phyloP scores from a whole-genome alignment of 2,888 invertebrate genomes.

The Amblyjoppa fuscipennis region DNA sequence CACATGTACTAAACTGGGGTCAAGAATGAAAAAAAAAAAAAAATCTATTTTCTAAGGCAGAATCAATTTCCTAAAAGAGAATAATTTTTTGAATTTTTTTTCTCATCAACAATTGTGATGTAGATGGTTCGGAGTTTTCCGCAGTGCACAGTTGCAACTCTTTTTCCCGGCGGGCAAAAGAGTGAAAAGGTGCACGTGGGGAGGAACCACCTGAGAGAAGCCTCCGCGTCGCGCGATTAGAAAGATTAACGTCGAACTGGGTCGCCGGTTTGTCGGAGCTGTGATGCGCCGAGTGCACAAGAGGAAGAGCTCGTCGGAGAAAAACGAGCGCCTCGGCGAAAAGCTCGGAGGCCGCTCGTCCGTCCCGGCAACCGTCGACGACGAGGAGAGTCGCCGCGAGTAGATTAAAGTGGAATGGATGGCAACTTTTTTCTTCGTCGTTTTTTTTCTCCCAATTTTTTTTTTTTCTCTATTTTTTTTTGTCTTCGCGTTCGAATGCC shows the following conservation, averaged over 20 bases:
- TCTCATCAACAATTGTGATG: too few species aligned
- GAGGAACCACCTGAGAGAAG: conserved; percentile 40
- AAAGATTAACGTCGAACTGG: conserved; percentile 64
- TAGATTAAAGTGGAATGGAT: conserved; percentile 58
- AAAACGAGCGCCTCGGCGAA: conserved; percentile 10
- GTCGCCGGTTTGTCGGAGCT: conserved; percentile 45
- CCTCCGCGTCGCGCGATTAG: conserved; percentile 50
- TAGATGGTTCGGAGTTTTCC: not conserved
- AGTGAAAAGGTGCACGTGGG: not conserved
- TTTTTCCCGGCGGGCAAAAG: conserved; percentile 6
- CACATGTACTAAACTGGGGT: too few species aligned
- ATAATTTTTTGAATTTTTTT: too few species aligned
- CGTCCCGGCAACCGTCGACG: conserved; percentile 14
- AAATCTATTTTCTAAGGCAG: too few species aligned
- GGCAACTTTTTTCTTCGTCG: not conserved
- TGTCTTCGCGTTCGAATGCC: not conserved
- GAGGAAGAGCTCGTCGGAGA: conserved; percentile 28
- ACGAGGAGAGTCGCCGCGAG: conserved; percentile 32
- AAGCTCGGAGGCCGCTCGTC: conserved; percentile 29
- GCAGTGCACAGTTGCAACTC: not conserved
- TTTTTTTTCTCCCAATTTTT: not conserved
- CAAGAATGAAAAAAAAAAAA: too few species aligned
- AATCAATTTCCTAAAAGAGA: too few species aligned
- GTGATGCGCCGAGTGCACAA: conserved; percentile 40
- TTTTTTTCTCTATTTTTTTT: too few species aligned